These are phyloP conservation scores for Amaurobius ferox DNA, from an alignment of 2,888 invertebrate genomes.

Conservation along the genomic window DNA sequence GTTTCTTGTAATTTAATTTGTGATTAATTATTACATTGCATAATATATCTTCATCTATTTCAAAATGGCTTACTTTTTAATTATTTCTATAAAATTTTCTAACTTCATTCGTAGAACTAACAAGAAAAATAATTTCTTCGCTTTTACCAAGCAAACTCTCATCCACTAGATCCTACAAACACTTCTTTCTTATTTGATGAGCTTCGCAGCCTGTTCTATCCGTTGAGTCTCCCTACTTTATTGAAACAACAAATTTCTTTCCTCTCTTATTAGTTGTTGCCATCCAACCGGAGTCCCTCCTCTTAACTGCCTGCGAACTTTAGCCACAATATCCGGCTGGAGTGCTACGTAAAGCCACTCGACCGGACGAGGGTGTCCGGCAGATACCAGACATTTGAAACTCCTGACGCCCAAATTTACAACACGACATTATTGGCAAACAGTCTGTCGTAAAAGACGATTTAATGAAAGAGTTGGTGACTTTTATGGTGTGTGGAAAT, in stretches of 20 bases:
- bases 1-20: no score
- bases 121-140: no score
- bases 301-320: slow-evolving; percentile 33
- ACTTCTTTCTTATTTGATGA: neutral
- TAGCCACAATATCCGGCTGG: slow-evolving; percentile 58
- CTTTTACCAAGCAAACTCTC: no score
- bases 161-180: no score
- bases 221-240: neutral
- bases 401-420: slow-evolving; percentile 42
- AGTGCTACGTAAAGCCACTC: slow-evolving; percentile 62
- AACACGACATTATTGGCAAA: slow-evolving; percentile 53
- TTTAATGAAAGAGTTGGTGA: slow-evolving; percentile 50
- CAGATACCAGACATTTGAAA: slow-evolving; percentile 39
- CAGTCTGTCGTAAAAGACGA: slow-evolving; percentile 28
- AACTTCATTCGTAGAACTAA: no score
- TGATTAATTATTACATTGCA: no score
- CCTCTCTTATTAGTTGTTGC: neutral
- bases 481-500: slow-evolving; percentile 42
- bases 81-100: no score
- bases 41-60: no score
- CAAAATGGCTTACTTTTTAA: no score
- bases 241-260: slow-evolving; percentile 9
- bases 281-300: neutral
- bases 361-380: slow-evolving; percentile 46
- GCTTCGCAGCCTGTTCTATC: neutral